A percentile compares a stretch with the other conserved stretches of the same genome.
Evolutionary conservation across 2,797 vertebrate genomes (phyloP).

Genomic region (Bradypus variegatus): DNA sequence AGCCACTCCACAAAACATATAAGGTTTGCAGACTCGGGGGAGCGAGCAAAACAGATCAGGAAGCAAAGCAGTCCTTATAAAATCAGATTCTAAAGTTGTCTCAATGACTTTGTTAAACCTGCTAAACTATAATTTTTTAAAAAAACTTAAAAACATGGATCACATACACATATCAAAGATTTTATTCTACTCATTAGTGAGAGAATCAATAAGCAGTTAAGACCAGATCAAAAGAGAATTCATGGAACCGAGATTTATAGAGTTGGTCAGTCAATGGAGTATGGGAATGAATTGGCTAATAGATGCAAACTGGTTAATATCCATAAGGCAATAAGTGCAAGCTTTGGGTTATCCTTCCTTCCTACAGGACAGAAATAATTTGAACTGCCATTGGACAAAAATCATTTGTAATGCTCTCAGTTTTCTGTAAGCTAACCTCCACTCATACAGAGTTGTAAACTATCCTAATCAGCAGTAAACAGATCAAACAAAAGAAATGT

Average conservation of each 20-base stretch:
- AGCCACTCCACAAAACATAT: not conserved
- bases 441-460: not conserved
- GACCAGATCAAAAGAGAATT: not conserved
- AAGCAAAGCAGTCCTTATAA: not conserved
- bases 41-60: not conserved
- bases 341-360: not conserved
- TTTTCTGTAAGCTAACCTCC: not conserved
- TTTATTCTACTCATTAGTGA: not conserved
- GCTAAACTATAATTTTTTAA: not conserved
- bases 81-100: not conserved
- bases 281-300: not conserved
- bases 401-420: not conserved
- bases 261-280: not conserved
- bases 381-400: not conserved
- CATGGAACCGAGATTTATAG: not conserved
- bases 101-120: not conserved
- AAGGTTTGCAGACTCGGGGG: not conserved
- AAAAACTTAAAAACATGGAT: not conserved
- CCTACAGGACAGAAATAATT: not conserved
- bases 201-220: not conserved
- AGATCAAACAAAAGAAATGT: not conserved
- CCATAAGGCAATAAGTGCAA: not conserved
- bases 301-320: not conserved
- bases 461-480: not conserved
- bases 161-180: not conserved